A percentile compares a stretch with the other conserved stretches of the same genome.
Conservation (phyloP, 2,113 vertebrate genomes). For the Semicossyphus pulcher region DNA sequence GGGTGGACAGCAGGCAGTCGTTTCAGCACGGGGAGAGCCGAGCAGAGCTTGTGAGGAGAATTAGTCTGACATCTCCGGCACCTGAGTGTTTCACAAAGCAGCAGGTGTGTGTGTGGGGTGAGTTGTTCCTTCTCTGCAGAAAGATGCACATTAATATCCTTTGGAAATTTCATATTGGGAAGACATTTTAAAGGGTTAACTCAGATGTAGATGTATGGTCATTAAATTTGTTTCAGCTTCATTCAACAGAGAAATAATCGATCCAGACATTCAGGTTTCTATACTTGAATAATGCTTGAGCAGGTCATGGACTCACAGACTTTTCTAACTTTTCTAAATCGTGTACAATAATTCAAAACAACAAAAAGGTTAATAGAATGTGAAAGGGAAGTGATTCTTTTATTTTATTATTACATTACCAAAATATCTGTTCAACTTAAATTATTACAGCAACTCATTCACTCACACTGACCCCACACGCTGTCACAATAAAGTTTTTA, state of each 20-base stretch:
- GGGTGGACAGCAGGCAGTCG: too few relatives aligned
- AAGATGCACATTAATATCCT: conserved; percentile 14
- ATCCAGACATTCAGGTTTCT: not conserved
- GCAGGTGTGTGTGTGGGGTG: too few relatives aligned
- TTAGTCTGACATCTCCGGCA: conserved; percentile 28
- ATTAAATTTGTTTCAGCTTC: conserved; percentile 7
- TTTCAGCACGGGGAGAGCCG: too few relatives aligned
- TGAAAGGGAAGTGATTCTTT: too few relatives aligned
- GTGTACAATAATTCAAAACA: not conserved
- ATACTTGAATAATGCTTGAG: too few relatives aligned
- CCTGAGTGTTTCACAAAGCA: conserved; percentile 9
- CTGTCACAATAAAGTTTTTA: too few relatives aligned
- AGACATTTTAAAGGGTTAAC: too few relatives aligned
- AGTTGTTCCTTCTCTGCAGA: conserved; percentile 27
- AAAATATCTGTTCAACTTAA: conserved; percentile 31
- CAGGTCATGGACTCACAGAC: not conserved
- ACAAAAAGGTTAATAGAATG: conserved; percentile 2
- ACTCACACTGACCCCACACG: not conserved
- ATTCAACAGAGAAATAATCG: conserved; percentile 3
- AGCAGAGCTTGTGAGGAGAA: too few relatives aligned
- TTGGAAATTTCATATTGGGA: too few relatives aligned
- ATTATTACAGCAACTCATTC: not conserved
- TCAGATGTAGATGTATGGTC: conserved; percentile 12
- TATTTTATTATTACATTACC: too few relatives aligned
- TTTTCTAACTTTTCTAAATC: too few relatives aligned